phyloP scores from a whole-genome alignment of 2,888 invertebrate species.

The Rhabditoides inermis region DNA sequence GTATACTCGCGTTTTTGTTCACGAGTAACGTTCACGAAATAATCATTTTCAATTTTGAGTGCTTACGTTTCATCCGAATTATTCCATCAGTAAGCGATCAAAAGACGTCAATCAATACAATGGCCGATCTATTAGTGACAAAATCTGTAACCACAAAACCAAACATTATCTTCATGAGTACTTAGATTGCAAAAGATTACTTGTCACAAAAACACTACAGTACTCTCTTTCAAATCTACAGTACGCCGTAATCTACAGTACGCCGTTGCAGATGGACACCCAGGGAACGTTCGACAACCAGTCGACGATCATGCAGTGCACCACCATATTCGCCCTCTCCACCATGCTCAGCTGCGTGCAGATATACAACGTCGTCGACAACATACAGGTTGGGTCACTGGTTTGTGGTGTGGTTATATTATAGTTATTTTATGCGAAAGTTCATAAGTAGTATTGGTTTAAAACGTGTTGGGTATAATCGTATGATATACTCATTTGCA shows the following conservation, averaged over 20 bases:
- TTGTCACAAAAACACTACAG: too few species aligned
- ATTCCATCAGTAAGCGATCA: too few species aligned
- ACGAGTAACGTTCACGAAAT: neutral
- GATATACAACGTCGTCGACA: conserved; percentile 86
- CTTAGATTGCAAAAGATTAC: too few species aligned
- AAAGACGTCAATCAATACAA: too few species aligned
- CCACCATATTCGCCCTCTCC: conserved; percentile 92
- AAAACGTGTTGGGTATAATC: neutral
- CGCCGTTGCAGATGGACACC: conserved; percentile 80
- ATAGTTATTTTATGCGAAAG: too few species aligned
- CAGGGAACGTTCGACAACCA: conserved; percentile 94
- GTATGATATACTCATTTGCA: neutral
- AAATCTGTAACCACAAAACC: too few species aligned
- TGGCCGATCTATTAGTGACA: neutral
- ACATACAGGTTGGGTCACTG: conserved; percentile 65
- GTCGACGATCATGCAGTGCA: conserved; percentile 77
- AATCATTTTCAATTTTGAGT: too few species aligned
- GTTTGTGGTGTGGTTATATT: too few species aligned
- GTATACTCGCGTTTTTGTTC: neutral
- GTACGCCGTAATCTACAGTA: too few species aligned
- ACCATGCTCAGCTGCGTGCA: conserved; percentile 95
- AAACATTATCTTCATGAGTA: too few species aligned
- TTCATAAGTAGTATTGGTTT: neutral
- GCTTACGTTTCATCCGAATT: too few species aligned
- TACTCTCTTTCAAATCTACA: too few species aligned